Evolutionary conservation across 2,888 invertebrate species (phyloP).

Genomic region (Notodonta dromedarius): DNA sequence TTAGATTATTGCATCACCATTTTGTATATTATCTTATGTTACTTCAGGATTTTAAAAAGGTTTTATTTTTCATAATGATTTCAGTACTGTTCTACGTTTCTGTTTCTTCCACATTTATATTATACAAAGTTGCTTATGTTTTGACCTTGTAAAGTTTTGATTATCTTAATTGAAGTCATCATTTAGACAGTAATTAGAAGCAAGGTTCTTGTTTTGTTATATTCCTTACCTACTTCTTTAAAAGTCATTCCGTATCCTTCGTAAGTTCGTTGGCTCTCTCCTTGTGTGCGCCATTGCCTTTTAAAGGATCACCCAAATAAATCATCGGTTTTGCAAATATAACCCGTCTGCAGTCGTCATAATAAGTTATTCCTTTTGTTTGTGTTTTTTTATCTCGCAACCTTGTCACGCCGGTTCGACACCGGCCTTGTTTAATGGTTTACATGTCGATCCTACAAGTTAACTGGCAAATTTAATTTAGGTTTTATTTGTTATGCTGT

Average conservation of each 20-base stretch:
- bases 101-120: too few species aligned
- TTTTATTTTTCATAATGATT: not conserved
- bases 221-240: not conserved
- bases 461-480: constrained; percentile 25
- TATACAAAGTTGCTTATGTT: too few species aligned
- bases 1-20: not conserved
- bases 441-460: constrained; percentile 45
- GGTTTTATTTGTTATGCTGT: constrained; percentile 26
- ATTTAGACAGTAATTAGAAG: not conserved
- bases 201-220: not conserved
- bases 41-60: too few species aligned
- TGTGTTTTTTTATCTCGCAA: constrained; percentile 67
- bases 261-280: constrained; percentile 30
- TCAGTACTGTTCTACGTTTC: not conserved
- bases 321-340: constrained; percentile 39
- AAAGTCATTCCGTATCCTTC: not conserved
- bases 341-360: constrained; percentile 32
- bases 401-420: constrained; percentile 61
- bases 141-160: too few species aligned
- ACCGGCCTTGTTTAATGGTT: constrained; percentile 60
- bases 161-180: too few species aligned
- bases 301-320: constrained; percentile 29
- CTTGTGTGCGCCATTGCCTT: constrained; percentile 23
- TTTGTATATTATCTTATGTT: not conserved
- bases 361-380: constrained; percentile 46